These are phyloP conservation scores for Lichenostomus cassidix DNA, from an alignment of 2,113 vertebrate species.

Conservation along the genomic window DNA sequence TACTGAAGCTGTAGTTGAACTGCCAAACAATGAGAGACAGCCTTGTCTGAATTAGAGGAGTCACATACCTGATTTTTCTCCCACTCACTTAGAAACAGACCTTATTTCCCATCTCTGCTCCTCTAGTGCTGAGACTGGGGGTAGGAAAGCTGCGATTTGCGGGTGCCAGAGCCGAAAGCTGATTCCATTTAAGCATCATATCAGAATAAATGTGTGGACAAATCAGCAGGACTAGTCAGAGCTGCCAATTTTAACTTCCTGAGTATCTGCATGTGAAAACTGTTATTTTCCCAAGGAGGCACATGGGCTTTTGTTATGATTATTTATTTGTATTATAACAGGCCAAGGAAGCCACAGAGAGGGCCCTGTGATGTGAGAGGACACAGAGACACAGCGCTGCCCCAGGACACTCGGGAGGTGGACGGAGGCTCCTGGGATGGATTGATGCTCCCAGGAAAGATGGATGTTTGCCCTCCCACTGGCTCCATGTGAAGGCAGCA, in stretches of 20 bases:
- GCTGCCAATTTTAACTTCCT: constrained; percentile 55
- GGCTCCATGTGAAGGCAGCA: not conserved
- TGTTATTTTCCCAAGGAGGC: constrained; percentile 46
- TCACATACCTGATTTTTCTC: constrained; percentile 62
- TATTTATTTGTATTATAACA: constrained; percentile 40
- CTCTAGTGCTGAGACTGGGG: not conserved
- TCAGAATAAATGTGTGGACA: constrained; percentile 36
- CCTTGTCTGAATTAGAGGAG: constrained; percentile 28
- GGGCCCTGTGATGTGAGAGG: constrained; percentile 9
- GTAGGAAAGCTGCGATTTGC: not conserved
- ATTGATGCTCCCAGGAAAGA: not conserved
- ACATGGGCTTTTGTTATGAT: constrained; percentile 36
- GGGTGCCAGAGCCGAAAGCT: not conserved
- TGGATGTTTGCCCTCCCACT: not conserved
- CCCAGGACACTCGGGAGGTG: fast-evolving
- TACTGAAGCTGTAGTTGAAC: constrained; percentile 61
- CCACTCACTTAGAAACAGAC: constrained; percentile 36
- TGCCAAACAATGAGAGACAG: constrained; percentile 64
- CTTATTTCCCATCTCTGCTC: not conserved
- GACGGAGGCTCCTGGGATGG: not conserved
- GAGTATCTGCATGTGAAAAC: constrained; percentile 61
- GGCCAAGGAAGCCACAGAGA: constrained; percentile 2
- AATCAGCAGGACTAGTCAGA: constrained; percentile 32
- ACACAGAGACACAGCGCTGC: not conserved
- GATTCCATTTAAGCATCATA: constrained; percentile 33